These are phyloP conservation scores for Paradoxurus hermaphroditus DNA, from an alignment of 2,113 vertebrate genomes.

Conservation along the genomic window DNA sequence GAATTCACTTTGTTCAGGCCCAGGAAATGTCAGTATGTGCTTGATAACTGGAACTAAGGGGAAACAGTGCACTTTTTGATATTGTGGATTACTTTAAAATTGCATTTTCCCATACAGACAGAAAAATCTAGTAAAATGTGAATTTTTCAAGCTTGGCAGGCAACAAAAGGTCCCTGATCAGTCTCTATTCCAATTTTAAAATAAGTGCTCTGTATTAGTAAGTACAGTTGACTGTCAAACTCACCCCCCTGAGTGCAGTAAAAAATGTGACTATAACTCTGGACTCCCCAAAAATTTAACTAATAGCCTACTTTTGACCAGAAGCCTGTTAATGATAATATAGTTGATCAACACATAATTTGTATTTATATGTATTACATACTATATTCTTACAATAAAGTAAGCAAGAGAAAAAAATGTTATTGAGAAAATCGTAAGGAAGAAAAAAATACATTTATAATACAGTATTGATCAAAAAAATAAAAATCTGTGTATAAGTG, in stretches of 20 bases:
- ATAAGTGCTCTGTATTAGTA: neutral
- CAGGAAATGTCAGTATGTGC: slow-evolving; percentile 49
- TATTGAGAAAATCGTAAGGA: neutral
- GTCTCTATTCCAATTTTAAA: slow-evolving; percentile 47
- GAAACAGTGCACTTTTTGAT: slow-evolving; percentile 53
- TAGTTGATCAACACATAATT: neutral
- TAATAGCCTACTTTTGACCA: neutral
- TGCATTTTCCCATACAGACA: slow-evolving; percentile 53
- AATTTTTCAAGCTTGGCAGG: slow-evolving; percentile 31
- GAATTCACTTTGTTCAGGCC: slow-evolving; percentile 59
- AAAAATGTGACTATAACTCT: neutral
- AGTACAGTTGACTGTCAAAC: neutral
- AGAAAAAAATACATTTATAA: neutral
- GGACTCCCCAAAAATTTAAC: neutral
- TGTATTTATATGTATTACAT: neutral
- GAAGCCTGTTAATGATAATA: neutral
- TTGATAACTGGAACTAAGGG: slow-evolving; percentile 50
- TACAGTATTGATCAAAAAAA: neutral
- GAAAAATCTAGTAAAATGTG: slow-evolving; percentile 65
- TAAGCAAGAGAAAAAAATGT: neutral
- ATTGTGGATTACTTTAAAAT: slow-evolving; percentile 72
- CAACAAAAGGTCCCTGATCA: neutral
- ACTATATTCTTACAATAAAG: neutral
- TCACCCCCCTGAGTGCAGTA: neutral
- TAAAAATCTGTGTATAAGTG: neutral